Conservation (phyloP, 2,113 vertebrate species). For the Sialia sialis region DNA sequence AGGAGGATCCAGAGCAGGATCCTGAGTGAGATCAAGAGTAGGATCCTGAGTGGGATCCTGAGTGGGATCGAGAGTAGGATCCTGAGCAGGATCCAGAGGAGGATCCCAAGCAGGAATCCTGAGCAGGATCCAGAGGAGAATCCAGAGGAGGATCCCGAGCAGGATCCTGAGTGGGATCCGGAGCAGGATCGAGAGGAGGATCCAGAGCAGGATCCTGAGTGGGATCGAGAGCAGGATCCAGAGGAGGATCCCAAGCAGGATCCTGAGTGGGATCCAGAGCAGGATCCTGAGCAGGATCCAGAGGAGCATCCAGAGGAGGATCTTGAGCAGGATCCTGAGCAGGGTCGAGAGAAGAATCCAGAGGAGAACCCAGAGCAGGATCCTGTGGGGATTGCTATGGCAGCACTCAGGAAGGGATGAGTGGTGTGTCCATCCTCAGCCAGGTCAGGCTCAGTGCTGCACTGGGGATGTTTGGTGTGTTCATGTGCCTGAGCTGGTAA, state of each 20-base stretch:
- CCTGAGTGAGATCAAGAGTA: too few species aligned
- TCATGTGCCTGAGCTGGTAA: background rate
- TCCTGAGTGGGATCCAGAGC: background rate
- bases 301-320: too few species aligned
- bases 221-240: background rate
- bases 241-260: background rate
- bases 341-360: too few species aligned
- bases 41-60: too few species aligned
- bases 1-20: too few species aligned
- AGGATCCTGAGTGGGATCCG: too few species aligned
- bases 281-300: background rate
- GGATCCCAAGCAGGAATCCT: too few species aligned
- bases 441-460: background rate
- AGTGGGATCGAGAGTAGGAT: too few species aligned
- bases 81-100: background rate
- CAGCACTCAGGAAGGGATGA: fast-evolving
- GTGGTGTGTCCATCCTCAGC: background rate
- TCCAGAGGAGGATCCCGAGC: too few species aligned
- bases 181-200: background rate
- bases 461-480: background rate
- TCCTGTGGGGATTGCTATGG: fast-evolving
- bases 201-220: background rate
- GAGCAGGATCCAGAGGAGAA: too few species aligned
- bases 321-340: background rate
- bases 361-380: background rate